Conservation (phyloP, 35 echinoderm and acorn worm genomes). For the Patiria miniata region DNA sequence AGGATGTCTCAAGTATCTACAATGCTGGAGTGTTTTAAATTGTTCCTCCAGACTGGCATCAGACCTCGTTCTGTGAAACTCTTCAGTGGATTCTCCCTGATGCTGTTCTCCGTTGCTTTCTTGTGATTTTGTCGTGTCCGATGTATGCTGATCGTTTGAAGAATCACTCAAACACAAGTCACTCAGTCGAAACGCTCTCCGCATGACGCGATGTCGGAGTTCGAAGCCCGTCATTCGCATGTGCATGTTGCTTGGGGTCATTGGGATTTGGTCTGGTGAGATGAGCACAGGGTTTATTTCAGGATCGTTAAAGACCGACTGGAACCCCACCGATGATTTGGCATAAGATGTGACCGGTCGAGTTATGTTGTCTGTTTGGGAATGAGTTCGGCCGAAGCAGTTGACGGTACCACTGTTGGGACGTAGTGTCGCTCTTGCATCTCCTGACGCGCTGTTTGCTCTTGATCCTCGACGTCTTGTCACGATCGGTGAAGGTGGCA, state of each 20-base stretch:
- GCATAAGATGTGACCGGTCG: neutral
- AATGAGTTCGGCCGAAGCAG: neutral
- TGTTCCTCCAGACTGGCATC: neutral
- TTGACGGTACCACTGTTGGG: neutral
- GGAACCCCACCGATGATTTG: neutral
- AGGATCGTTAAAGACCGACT: neutral
- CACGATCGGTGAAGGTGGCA: neutral
- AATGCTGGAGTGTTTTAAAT: neutral
- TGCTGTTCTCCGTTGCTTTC: neutral
- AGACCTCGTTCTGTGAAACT: no score
- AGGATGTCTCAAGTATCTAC: neutral
- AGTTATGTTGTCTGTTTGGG: neutral
- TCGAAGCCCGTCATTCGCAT: neutral
- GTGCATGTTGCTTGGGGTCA: neutral
- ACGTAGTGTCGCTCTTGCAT: neutral
- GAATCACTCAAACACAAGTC: neutral
- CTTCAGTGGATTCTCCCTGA: neutral
- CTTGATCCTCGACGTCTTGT: neutral
- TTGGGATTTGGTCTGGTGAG: neutral
- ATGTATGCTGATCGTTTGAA: neutral
- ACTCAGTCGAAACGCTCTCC: neutral
- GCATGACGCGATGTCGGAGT: slow-evolving; percentile 5
- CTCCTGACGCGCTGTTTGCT: neutral
- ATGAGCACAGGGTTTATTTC: neutral
- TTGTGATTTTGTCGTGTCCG: neutral